phyloP scores from a whole-genome alignment of 2,113 vertebrate species.

The Callionymus lyra region DNA sequence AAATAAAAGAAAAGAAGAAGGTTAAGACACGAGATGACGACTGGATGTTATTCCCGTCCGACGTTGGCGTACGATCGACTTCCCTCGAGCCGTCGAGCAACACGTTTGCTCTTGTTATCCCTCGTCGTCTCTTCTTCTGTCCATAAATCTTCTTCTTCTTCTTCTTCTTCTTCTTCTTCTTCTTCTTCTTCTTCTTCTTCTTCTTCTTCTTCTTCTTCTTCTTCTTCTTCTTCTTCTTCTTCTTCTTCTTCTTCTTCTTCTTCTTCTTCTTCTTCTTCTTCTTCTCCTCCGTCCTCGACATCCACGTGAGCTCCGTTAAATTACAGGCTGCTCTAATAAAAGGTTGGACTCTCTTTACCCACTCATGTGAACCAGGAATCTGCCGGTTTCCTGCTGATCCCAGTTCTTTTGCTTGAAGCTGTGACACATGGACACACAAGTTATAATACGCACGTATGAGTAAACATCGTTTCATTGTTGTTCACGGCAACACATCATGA shows the following conservation, averaged over 20 bases:
- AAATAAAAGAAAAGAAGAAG: constrained; percentile 40
- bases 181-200: constrained; percentile 22
- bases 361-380: constrained; percentile 72
- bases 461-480: constrained; percentile 26
- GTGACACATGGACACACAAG: constrained; percentile 31
- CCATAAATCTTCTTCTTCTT: constrained; percentile 3
- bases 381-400: constrained; percentile 70
- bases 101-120: constrained; percentile 43
- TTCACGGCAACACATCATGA: constrained; percentile 11
- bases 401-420: constrained; percentile 55
- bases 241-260: constrained; percentile 20
- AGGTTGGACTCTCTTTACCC: constrained; percentile 76
- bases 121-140: constrained; percentile 24
- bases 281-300: constrained; percentile 36
- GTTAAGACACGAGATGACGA: constrained; percentile 64
- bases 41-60: constrained; percentile 37
- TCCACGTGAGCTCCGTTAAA: constrained; percentile 72
- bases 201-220: constrained; percentile 45
- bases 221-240: constrained; percentile 36
- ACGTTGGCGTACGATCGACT: too few relatives aligned
- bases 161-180: constrained; percentile 7
- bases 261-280: constrained; percentile 35
- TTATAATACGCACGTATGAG: constrained; percentile 12
- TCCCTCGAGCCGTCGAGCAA: constrained; percentile 53
- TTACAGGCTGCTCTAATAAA: constrained; percentile 79